Evolutionary conservation across 2,797 vertebrate genomes (phyloP).

Genomic region (Enteromius afrohamiltoni): DNA sequence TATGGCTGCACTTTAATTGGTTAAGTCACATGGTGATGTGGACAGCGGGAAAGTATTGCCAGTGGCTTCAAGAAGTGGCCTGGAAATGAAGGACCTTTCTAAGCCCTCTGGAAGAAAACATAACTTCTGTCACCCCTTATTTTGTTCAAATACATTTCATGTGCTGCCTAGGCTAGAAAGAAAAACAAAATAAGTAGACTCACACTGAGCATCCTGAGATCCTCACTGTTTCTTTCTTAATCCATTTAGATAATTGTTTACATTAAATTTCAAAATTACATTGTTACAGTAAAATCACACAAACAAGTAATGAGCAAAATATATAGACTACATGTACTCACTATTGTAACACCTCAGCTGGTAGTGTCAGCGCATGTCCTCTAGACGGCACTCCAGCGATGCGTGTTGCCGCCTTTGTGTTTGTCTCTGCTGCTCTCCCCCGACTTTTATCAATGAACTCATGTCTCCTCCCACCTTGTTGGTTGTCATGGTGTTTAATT

Average conservation of each 20-base stretch:
- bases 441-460: too few relatives aligned
- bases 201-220: background rate
- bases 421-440: too few relatives aligned
- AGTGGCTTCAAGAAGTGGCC: slow-evolving; percentile 30
- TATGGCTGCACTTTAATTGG: slow-evolving; percentile 34
- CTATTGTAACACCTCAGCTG: too few relatives aligned
- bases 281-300: background rate
- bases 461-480: too few relatives aligned
- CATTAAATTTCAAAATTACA: background rate
- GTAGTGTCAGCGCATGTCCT: too few relatives aligned
- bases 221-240: background rate
- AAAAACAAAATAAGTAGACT: slow-evolving; percentile 7
- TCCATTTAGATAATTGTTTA: background rate
- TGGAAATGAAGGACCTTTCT: slow-evolving; percentile 21
- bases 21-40: slow-evolving; percentile 10
- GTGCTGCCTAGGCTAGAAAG: background rate
- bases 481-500: too few relatives aligned
- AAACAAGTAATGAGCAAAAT: too few relatives aligned
- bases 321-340: too few relatives aligned
- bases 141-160: slow-evolving; percentile 7
- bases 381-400: too few relatives aligned
- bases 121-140: background rate
- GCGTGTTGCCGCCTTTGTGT: too few relatives aligned
- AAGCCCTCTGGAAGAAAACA: slow-evolving; percentile 29
- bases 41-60: slow-evolving; percentile 18